Conservation (phyloP, 2,797 vertebrate genomes). For the Malurus splendens region DNA sequence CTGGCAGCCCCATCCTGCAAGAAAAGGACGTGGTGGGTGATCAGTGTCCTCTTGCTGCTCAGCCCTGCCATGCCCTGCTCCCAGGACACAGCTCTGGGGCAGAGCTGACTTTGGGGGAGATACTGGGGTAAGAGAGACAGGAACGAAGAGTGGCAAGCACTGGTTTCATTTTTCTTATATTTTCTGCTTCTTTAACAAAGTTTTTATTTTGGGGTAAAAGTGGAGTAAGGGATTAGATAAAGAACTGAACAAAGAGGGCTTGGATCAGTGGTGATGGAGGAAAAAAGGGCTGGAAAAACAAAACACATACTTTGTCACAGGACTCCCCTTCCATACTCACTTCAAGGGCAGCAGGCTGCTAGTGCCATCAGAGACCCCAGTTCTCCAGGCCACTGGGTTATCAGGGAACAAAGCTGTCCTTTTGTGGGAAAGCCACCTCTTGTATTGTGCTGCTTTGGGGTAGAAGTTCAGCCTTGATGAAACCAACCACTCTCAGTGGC, state of each 20-base stretch:
- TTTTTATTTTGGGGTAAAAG: neutral
- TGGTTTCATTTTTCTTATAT: neutral
- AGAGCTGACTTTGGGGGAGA: neutral
- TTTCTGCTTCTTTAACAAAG: neutral
- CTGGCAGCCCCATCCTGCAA: neutral
- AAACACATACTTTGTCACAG: neutral
- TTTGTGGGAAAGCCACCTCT: neutral
- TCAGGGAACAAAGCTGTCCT: neutral
- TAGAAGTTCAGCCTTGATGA: neutral
- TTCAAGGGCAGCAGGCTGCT: neutral
- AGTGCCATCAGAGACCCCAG: neutral
- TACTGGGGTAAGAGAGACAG: neutral
- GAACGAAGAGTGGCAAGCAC: neutral
- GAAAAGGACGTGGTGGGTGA: neutral
- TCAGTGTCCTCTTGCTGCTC: neutral
- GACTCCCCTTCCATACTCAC: neutral
- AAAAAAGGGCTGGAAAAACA: neutral
- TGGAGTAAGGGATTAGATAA: neutral
- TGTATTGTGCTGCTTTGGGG: neutral
- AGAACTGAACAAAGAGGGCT: neutral
- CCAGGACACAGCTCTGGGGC: neutral
- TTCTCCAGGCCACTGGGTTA: neutral
- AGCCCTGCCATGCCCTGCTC: neutral
- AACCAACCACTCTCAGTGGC: accelerated
- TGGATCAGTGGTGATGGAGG: neutral